Base-by-base conservation (phyloP, 2,113 vertebrate genomes). In the Hippocampus guttulatus region DNA sequence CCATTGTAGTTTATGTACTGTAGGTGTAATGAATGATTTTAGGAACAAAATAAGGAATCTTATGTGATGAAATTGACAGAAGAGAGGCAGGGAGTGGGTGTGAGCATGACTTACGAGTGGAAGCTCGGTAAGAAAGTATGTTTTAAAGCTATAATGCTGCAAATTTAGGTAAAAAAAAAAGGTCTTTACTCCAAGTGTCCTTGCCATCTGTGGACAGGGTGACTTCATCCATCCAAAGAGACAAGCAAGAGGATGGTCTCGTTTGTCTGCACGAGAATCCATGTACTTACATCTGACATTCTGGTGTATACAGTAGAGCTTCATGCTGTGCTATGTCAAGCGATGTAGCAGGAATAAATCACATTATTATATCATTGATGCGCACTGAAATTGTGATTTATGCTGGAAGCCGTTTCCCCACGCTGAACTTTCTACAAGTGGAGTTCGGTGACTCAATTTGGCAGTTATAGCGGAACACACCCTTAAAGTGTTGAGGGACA, bases 401-500 rank as follows among this genome's bases (percentile, higher is more conserved):
- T 55, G 52, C 52, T 57, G 55, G 12, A 61, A 61, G 27, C 27
- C 21, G 18, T 23, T 58, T 70, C 66, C 58, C 63, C 49, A 68
- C 8, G n/a, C 3, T 57, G 41, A 27, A 21, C 77, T 68, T 79
- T 57, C 61, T 57, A 63, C 47, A 54, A 54, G 33, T n/a, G n/a
- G 20, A 67, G 41, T 65, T 76, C 71, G 40, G 40, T 55, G 41
- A 71, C 63, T 64, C 30, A 64, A 67, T 68, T 43, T 74, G 77
- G 73, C 84, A 75, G 62, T 45, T 73, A 76, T 84, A 75, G 88
- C 74, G 63, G 70, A 66, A 76, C 65, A 82, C 70, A 81, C 68
- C 40, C 83, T 58, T 71, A 64, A 77, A 78, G 41, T 76, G 77
- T 84, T 75, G 47, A 73, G 71, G 78, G 85, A 63, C 73, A 78